Conservation (phyloP, 2,113 vertebrate species). For the Trinectes maculatus region DNA sequence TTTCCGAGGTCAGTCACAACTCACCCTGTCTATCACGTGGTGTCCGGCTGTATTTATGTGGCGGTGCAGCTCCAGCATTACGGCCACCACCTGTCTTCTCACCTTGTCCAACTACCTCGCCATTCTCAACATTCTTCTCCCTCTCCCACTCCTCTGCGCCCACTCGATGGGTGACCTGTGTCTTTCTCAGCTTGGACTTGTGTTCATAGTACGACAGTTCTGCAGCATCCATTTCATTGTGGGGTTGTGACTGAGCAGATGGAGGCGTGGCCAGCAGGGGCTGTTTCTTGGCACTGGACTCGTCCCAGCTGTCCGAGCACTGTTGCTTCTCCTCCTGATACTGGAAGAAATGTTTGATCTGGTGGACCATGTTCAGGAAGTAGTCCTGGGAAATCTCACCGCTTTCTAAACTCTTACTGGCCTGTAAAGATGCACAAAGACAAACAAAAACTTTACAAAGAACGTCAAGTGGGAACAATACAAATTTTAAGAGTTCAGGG, state of each 20-base stretch:
- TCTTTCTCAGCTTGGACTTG: conserved; percentile 94
- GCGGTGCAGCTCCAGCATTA: background rate
- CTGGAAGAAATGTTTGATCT: conserved; percentile 95
- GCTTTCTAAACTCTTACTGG: conserved; percentile 88
- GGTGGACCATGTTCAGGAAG: conserved; percentile 93
- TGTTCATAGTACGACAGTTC: conserved; percentile 93
- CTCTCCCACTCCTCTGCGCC: conserved; percentile 51
- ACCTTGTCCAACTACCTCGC: fast-evolving
- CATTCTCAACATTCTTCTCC: conserved; percentile 20
- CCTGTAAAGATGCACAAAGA: conserved; percentile 74
- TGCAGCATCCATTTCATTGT: conserved; percentile 78
- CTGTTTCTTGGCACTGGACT: conserved; percentile 84
- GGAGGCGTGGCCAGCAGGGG: conserved; percentile 73
- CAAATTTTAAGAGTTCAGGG: background rate
- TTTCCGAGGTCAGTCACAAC: too few relatives aligned
- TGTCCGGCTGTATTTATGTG: conserved; percentile 40
- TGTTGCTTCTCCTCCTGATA: conserved; percentile 96
- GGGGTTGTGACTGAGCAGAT: conserved; percentile 8
- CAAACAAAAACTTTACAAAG: too few relatives aligned
- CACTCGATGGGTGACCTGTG: conserved; percentile 81
- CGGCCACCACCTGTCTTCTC: conserved; percentile 11
- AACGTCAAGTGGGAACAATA: background rate
- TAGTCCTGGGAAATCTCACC: conserved; percentile 95
- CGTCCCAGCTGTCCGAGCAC: conserved; percentile 87
- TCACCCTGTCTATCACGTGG: conserved; percentile 52